phyloP scores from a whole-genome alignment of 2,888 invertebrate species.

The Graphium colonna region DNA sequence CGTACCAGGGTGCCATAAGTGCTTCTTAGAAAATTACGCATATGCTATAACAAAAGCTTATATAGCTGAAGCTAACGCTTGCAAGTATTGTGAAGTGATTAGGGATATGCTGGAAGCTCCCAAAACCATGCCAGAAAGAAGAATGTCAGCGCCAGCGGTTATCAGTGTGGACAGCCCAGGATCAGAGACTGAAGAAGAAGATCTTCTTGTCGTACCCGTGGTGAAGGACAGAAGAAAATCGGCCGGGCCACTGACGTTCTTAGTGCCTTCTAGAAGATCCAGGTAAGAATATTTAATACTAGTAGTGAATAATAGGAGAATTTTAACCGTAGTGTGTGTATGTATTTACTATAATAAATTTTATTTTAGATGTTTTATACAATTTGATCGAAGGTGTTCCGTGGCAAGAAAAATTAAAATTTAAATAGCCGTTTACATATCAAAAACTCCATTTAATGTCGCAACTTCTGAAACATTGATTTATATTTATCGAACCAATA shows the following conservation, averaged over 20 bases:
- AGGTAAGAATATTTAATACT: conserved; percentile 58
- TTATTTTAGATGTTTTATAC: no score
- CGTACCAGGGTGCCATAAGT: conserved; percentile 70
- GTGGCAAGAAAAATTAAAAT: no score
- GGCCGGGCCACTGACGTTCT: conserved; percentile 68
- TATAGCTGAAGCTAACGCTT: conserved; percentile 61
- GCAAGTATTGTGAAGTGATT: conserved; percentile 75
- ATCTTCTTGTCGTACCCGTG: conserved; percentile 68
- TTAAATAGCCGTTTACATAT: no score
- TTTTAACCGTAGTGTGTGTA: no score
- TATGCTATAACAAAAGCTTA: conserved; percentile 70
- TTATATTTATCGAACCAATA: no score
- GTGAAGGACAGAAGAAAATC: conserved; percentile 75
- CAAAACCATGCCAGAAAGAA: conserved; percentile 60
- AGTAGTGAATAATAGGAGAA: no score
- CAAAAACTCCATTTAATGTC: no score
- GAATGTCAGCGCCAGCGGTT: conserved; percentile 80
- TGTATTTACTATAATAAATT: no score
- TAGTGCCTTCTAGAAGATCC: conserved; percentile 59
- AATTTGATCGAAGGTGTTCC: no score
- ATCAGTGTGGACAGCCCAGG: conserved; percentile 68
- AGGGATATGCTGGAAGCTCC: conserved; percentile 68
- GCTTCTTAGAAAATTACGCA: conserved; percentile 73
- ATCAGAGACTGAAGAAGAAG: conserved; percentile 66
- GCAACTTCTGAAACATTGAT: no score